Percentiles rank a stretch among this genome's conserved stretches.
Conservation (phyloP, 2,113 vertebrate genomes). For the Cyprinus carpio region DNA sequence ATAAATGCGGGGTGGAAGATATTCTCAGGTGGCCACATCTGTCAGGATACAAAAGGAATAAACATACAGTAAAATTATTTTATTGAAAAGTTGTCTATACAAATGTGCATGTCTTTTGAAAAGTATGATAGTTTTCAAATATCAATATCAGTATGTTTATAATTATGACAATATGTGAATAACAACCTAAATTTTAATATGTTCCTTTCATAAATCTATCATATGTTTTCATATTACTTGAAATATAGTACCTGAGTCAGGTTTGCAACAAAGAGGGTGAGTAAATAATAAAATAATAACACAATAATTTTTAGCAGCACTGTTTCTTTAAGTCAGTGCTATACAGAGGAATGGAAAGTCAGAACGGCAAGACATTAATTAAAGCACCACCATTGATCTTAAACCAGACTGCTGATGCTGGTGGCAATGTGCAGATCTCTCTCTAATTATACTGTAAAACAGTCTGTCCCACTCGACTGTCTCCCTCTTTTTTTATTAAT, state of each 20-base stretch:
- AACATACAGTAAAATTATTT: not conserved
- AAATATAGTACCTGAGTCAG: not conserved
- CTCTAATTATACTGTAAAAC: conserved; percentile 68
- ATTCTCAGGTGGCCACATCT: not conserved
- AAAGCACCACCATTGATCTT: conserved; percentile 60
- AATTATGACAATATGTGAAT: not conserved
- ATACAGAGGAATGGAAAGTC: not conserved
- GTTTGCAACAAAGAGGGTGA: not conserved
- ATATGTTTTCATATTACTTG: not conserved
- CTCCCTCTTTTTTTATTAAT: conserved; percentile 41
- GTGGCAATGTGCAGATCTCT: conserved; percentile 45
- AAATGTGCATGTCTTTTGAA: not conserved
- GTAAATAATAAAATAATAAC: not conserved
- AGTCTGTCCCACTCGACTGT: conserved; percentile 28
- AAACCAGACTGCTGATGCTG: conserved; percentile 49
- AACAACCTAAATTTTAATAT: not conserved
- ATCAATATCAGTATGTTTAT: not conserved
- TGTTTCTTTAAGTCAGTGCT: not conserved
- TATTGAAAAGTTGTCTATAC: not conserved
- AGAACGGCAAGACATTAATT: conserved; percentile 52
- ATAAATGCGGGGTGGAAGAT: not conserved
- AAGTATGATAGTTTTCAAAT: not conserved
- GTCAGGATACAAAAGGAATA: not conserved
- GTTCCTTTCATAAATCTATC: not conserved
- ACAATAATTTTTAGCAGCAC: not conserved